Evolutionary conservation across 2,888 invertebrate species (phyloP).

Genomic region (Cosmia pyralina): DNA sequence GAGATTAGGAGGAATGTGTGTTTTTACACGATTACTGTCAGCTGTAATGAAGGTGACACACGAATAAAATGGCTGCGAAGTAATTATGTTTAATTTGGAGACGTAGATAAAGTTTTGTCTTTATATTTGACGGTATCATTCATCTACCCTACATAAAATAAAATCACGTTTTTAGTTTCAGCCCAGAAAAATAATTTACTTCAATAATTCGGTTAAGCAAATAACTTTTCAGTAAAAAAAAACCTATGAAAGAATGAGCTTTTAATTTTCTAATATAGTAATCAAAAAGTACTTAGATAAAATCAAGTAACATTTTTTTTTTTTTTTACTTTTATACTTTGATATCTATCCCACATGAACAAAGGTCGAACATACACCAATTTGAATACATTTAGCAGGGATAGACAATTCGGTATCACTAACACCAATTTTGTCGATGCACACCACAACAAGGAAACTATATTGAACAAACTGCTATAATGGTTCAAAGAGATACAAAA

Average conservation of each 20-base stretch:
- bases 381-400: conserved; percentile 55
- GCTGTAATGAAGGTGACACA: conserved; percentile 23
- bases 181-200: background rate
- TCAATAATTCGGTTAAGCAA: background rate
- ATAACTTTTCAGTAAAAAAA: background rate
- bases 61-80: conserved; percentile 16
- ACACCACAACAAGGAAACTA: conserved; percentile 43
- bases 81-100: conserved; percentile 25
- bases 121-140: background rate
- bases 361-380: conserved; percentile 49
- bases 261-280: conserved; percentile 3
- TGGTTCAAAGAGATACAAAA: conserved; percentile 68
- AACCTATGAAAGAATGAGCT: background rate
- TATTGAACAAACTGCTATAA: conserved; percentile 50
- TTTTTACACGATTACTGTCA: conserved; percentile 40
- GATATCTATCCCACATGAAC: conserved; percentile 23
- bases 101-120: background rate
- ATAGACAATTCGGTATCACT: conserved; percentile 45
- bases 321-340: conserved; percentile 20
- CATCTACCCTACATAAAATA: background rate
- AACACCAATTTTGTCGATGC: conserved; percentile 31
- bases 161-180: background rate
- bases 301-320: conserved; percentile 24
- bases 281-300: conserved; percentile 17
- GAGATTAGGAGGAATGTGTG: conserved; percentile 62